A percentile compares a stretch with the other conserved stretches of the same genome.
Conservation (phyloP, 1,140 invertebrate species). For the Drosophila sproati region DNA sequence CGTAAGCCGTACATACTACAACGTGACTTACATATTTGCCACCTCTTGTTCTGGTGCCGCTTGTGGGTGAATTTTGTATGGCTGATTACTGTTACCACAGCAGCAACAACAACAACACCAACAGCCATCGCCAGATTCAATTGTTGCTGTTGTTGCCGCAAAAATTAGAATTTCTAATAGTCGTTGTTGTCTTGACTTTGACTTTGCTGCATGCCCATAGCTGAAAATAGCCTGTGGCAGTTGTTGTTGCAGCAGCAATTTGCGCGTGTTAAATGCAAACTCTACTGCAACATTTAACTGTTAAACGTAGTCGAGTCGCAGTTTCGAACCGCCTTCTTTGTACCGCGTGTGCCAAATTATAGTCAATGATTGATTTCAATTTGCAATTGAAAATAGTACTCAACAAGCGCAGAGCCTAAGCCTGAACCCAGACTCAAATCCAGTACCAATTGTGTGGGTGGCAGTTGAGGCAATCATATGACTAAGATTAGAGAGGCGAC, state of each 20-base stretch:
- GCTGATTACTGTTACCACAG: conserved; percentile 54
- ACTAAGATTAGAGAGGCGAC: neutral
- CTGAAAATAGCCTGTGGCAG: conserved; percentile 33
- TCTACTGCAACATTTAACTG: conserved; percentile 75
- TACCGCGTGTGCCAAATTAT: conserved; percentile 75
- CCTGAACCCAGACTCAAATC: conserved; percentile 37
- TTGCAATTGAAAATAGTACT: conserved; percentile 76
- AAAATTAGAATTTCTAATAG: conserved; percentile 82
- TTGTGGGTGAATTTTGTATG: conserved; percentile 69
- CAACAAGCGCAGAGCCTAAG: neutral
- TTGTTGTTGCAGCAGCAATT: conserved; percentile 73
- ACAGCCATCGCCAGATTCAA: conserved; percentile 16
- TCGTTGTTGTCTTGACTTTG: conserved; percentile 58
- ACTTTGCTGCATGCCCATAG: conserved; percentile 49
- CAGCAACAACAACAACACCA: conserved; percentile 3
- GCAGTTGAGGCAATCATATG: conserved; percentile 35
- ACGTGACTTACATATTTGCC: conserved; percentile 83
- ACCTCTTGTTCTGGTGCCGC: conserved; percentile 61
- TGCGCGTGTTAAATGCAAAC: conserved; percentile 81
- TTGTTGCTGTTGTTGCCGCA: conserved; percentile 43
- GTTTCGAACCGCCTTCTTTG: conserved; percentile 18
- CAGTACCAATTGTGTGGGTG: conserved; percentile 56
- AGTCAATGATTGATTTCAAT: conserved; percentile 83
- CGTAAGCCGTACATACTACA: conserved; percentile 49
- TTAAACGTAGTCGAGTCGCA: conserved; percentile 53